Evolutionary conservation across 2,888 invertebrate genomes (phyloP).

Genomic region (Dolomedes plantarius): DNA sequence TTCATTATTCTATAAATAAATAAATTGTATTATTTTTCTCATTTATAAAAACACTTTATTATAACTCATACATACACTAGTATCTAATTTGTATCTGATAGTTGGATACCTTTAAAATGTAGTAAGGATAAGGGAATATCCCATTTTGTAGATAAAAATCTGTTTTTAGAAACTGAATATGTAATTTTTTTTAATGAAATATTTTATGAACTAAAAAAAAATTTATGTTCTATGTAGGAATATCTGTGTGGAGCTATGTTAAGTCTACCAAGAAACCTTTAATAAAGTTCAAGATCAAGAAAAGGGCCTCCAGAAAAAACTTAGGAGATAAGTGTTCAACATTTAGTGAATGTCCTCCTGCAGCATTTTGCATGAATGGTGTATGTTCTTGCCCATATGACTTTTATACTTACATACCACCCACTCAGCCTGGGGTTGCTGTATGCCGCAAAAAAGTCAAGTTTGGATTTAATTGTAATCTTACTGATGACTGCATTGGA

Average conservation of each 20-base stretch:
- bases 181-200: no score
- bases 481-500: conserved; percentile 58
- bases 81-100: no score
- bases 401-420: conserved; percentile 54
- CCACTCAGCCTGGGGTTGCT: conserved; percentile 25
- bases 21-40: no score
- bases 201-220: no score
- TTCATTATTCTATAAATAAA: no score
- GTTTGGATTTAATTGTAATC: conserved; percentile 51
- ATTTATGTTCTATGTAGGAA: conserved; percentile 7
- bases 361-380: conserved; percentile 54
- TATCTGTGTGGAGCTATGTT: conserved; percentile 11
- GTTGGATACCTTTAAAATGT: no score
- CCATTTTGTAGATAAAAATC: no score
- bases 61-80: no score
- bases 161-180: no score
- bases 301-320: conserved; percentile 45
- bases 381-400: conserved; percentile 67
- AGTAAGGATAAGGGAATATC: no score
- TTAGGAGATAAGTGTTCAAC: conserved; percentile 53
- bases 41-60: no score
- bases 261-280: conserved; percentile 42
- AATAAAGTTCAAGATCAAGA: conserved; percentile 50
- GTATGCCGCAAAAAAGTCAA: conserved; percentile 61
- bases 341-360: conserved; percentile 53